These are phyloP conservation scores for Clupea harengus DNA, from an alignment of 2,113 vertebrate species.

Conservation along the genomic window DNA sequence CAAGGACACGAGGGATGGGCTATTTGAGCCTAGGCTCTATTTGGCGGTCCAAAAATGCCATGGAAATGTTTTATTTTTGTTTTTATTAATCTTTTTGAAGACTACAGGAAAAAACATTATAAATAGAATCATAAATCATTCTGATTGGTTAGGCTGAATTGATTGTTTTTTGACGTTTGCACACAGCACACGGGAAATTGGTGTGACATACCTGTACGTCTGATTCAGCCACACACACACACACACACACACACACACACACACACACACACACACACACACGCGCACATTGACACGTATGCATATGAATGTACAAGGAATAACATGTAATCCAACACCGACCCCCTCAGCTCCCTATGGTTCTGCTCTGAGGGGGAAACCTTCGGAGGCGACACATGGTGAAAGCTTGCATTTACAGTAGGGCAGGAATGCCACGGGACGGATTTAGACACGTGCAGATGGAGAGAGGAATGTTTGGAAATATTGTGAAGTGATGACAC, in stretches of 20 bases:
- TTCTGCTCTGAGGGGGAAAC: not conserved
- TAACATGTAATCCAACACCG: not conserved
- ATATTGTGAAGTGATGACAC: not conserved
- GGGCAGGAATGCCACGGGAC: not conserved
- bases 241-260: not conserved
- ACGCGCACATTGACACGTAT: not conserved
- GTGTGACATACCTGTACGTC: not conserved
- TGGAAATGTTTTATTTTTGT: not conserved
- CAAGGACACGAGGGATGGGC: not conserved
- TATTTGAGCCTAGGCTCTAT: not conserved
- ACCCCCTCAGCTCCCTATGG: not conserved
- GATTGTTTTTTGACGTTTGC: not conserved
- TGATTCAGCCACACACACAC: not conserved
- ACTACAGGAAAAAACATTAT: not conserved
- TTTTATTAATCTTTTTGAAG: not conserved
- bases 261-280: not conserved
- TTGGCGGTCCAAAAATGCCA: not conserved
- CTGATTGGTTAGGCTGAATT: not conserved
- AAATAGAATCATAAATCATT: not conserved
- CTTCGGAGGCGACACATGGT: not conserved
- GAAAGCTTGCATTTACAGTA: slow-evolving; percentile 12
- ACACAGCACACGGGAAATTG: not conserved
- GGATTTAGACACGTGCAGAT: slow-evolving; percentile 19
- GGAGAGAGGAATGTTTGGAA: slow-evolving; percentile 13
- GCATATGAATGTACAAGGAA: not conserved